phyloP scores from a whole-genome alignment of 2,888 invertebrate species.

The Atethmia centrago region DNA sequence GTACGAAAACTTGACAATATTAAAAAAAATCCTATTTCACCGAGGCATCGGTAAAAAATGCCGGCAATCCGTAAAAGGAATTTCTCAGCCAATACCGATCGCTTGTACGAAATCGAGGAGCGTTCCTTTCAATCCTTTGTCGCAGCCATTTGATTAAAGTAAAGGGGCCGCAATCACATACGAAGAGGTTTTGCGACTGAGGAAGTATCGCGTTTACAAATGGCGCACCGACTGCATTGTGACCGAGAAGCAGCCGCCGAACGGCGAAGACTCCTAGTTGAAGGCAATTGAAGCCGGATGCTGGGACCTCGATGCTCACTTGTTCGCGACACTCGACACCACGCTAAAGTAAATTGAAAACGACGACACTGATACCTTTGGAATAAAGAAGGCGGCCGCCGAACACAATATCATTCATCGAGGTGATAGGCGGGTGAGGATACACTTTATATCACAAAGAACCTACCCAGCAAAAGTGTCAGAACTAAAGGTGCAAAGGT shows the following conservation, averaged over 20 bases:
- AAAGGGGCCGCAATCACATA: slow-evolving; percentile 89
- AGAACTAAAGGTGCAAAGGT: slow-evolving; percentile 69
- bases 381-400: slow-evolving; percentile 73
- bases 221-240: slow-evolving; percentile 88
- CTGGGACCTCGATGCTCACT: slow-evolving; percentile 77
- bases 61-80: slow-evolving; percentile 82
- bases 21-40: slow-evolving; percentile 72
- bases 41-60: slow-evolving; percentile 79
- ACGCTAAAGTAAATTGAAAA: slow-evolving; percentile 75
- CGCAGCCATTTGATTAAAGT: slow-evolving; percentile 89
- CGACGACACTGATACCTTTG: slow-evolving; percentile 76
- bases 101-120: slow-evolving; percentile 85
- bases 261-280: slow-evolving; percentile 75
- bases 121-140: slow-evolving; percentile 90
- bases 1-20: slow-evolving; percentile 67
- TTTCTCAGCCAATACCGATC: slow-evolving; percentile 86
- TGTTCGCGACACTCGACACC: slow-evolving; percentile 80
- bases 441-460: slow-evolving; percentile 51
- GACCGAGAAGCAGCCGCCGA: slow-evolving; percentile 65
- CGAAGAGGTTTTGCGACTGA: slow-evolving; percentile 83
- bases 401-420: slow-evolving; percentile 56
- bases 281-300: slow-evolving; percentile 84
- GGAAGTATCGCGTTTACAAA: slow-evolving; percentile 91
- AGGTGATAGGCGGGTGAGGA: slow-evolving; percentile 69
- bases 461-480: slow-evolving; percentile 61